Evolutionary conservation across 2,888 invertebrate genomes (phyloP).

Genomic region (Hoplodrina ambigua): DNA sequence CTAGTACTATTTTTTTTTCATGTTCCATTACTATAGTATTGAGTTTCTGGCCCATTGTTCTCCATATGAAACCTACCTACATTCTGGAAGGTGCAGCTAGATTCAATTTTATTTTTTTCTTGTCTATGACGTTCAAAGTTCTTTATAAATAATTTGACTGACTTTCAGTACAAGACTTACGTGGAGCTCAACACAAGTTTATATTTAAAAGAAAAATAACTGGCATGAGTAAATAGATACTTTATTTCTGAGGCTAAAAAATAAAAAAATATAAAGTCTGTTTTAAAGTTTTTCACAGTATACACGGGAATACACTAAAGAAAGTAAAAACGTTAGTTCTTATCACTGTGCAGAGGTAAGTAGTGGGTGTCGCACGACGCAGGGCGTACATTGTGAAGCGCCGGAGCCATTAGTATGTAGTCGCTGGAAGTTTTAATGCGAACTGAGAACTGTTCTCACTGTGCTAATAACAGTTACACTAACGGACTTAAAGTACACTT

Average conservation of each 20-base stretch:
- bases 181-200: background rate
- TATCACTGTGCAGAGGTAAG: constrained; percentile 28
- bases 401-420: constrained; percentile 52
- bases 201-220: background rate
- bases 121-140: no score
- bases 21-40: no score
- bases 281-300: background rate
- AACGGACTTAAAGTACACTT: constrained; percentile 65
- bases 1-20: no score
- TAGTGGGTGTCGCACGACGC: constrained; percentile 6
- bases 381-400: constrained; percentile 22
- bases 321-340: constrained; percentile 40
- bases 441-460: constrained; percentile 53
- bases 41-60: no score
- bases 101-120: no score
- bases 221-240: no score
- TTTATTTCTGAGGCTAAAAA: background rate
- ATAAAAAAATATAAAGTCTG: no score
- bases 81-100: no score
- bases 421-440: constrained; percentile 62
- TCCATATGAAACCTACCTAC: no score
- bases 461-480: constrained; percentile 64
- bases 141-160: no score
- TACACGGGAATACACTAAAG: constrained; percentile 19
- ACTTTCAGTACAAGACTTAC: background rate